Base-by-base conservation (phyloP, 2,797 vertebrate genomes). In the Vespertilio murinus region DNA sequence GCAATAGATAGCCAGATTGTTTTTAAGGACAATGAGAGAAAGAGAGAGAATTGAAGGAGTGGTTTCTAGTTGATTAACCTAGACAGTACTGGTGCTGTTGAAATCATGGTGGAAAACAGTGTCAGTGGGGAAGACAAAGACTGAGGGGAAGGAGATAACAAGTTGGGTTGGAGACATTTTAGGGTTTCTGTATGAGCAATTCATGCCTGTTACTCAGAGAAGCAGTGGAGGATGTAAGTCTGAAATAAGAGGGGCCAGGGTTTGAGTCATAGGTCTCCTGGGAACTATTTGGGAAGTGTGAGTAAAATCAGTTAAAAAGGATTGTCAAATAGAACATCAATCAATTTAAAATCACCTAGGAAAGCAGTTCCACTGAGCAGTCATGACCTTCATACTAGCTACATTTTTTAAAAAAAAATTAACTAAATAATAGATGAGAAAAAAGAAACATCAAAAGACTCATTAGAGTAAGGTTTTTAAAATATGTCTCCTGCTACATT, bases 221-320 rank as follows among this genome's bases (percentile, higher is more conserved):
- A 79, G 59, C 33, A 89, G 40, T 42, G 22, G 25, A 80, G 22
- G 17, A 4, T 42, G 1, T 94, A 74, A 84, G 35, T 61, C 77
- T 83, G 83, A 92, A 95, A 92, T 86, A 83, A 88, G 92, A 81
- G 67, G 13, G 71, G 33, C 28, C 61, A 65, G 45, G 9, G 5
- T 85, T 85, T 83, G 91, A 85, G 69, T 86, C 85, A 75, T 70
- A 65, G 14, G 38, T 91, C 91, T 86, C 59, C 87, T 87, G 47
- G 67, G 87, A 89, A 80, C 25, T 56, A 45, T 80, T 82, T 89
- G 67, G 47, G 20, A 87, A 91, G 61, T 64, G 33, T 35, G 59
- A 96, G 67, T 91, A 93, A 97, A 95, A 88, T 93, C 47, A 91
- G 30, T 91, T 87, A 95, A 67, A 64, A 95, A 83, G 10, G 61